Percentiles rank a stretch among this genome's conserved stretches.
These are phyloP conservation scores for Mnemiopsis leidyi DNA, from an alignment of 37 sponge, comb jelly and placozoan genomes.

Conservation along the genomic window DNA sequence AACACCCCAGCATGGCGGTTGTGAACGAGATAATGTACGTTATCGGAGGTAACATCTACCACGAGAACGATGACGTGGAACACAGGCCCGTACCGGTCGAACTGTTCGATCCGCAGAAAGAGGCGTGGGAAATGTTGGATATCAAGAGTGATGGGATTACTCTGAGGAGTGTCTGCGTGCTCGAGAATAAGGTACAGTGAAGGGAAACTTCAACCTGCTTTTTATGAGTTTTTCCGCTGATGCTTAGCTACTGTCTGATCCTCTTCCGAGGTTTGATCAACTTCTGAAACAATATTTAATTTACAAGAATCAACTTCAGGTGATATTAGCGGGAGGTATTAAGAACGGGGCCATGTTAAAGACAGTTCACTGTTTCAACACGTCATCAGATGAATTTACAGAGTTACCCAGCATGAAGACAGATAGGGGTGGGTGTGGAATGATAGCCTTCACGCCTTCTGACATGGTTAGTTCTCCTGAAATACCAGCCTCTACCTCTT, in stretches of 20 bases:
- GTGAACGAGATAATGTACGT: conserved; percentile 61
- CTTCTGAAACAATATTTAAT: too few relatives aligned
- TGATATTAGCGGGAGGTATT: conserved; percentile 50
- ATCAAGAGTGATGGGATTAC: conserved; percentile 62
- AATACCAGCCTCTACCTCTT: background rate
- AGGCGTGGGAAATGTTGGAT: conserved; percentile 55
- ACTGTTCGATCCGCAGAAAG: conserved; percentile 31
- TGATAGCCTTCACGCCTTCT: conserved; percentile 58
- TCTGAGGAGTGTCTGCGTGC: conserved; percentile 58
- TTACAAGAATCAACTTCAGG: background rate
- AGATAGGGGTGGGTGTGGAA: conserved; percentile 55
- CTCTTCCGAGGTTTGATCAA: too few relatives aligned
- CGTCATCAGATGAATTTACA: conserved; percentile 7
- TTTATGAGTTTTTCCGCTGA: too few relatives aligned
- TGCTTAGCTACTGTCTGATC: too few relatives aligned
- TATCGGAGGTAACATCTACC: conserved; percentile 61
- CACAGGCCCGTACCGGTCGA: conserved; percentile 56
- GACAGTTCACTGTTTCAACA: conserved; percentile 64
- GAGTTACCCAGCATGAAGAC: conserved; percentile 46
- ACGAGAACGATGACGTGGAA: conserved; percentile 62
- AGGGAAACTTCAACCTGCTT: too few relatives aligned
- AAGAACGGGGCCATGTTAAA: conserved; percentile 60
- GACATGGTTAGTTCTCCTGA: background rate
- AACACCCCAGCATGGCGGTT: conserved; percentile 61
- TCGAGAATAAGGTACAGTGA: conserved; percentile 14